phyloP scores from a whole-genome alignment of 2,888 invertebrate genomes.

The Archaeoteleia sp. region DNA sequence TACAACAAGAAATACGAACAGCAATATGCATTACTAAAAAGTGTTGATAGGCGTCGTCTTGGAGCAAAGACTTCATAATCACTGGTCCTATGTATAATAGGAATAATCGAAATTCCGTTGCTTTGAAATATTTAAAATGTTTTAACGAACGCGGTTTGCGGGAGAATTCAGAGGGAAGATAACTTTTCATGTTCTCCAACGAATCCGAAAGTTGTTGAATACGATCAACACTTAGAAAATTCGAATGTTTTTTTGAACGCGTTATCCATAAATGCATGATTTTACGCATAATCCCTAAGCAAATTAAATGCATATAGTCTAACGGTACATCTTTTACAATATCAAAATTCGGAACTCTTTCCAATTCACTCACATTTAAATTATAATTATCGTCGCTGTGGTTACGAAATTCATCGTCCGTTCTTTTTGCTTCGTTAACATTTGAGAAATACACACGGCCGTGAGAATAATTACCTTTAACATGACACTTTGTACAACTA shows the following conservation, averaged over 20 bases:
- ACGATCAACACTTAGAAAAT: background rate
- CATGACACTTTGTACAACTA: slow-evolving; percentile 25
- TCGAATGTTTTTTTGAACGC: slow-evolving; percentile 6
- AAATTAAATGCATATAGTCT: slow-evolving; percentile 32
- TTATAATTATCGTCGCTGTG: slow-evolving; percentile 51
- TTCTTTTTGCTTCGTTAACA: slow-evolving; percentile 9
- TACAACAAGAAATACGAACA: slow-evolving; percentile 5
- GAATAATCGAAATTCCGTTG: slow-evolving; percentile 25
- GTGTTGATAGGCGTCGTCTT: slow-evolving; percentile 10
- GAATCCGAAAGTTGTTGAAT: background rate
- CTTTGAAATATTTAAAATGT: slow-evolving; percentile 26
- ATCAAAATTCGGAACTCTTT: slow-evolving; percentile 49
- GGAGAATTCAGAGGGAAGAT: slow-evolving; percentile 19
- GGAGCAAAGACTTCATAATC: slow-evolving; percentile 13
- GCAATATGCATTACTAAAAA: slow-evolving; percentile 17
- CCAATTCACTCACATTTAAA: slow-evolving; percentile 43
- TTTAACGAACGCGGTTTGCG: slow-evolving; percentile 20
- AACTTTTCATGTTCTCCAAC: slow-evolving; percentile 1
- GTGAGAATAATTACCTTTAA: slow-evolving; percentile 34
- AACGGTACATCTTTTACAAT: slow-evolving; percentile 48
- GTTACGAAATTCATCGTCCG: slow-evolving; percentile 10
- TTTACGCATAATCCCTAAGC: slow-evolving; percentile 19
- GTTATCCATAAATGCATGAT: slow-evolving; percentile 13
- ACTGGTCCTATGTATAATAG: slow-evolving; percentile 35
- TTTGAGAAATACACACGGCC: slow-evolving; percentile 42